Percentiles rank a stretch among this genome's conserved stretches.
Evolutionary conservation across 2,888 invertebrate species (phyloP).

Genomic region (Cantharis lateralis): DNA sequence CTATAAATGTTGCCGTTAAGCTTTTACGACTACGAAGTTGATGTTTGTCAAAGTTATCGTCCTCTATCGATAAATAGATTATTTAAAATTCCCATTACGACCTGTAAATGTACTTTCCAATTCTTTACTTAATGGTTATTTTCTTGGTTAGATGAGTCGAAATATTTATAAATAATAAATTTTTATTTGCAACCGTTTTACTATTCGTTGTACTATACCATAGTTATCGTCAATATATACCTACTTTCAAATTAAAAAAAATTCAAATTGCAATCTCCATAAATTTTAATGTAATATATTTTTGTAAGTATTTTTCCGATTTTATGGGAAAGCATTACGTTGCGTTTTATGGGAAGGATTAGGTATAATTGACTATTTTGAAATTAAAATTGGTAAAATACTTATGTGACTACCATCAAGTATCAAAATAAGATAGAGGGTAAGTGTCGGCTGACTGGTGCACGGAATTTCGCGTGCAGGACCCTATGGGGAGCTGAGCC

Average conservation of each 20-base stretch:
- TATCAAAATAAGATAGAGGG: conserved; percentile 22
- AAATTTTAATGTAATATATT: neutral
- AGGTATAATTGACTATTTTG: neutral
- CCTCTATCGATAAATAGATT: conserved; percentile 34
- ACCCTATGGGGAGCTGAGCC: conserved; percentile 35
- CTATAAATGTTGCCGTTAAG: conserved; percentile 30
- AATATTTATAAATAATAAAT: conserved; percentile 41
- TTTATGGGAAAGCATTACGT: neutral
- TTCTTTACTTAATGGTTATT: conserved; percentile 42
- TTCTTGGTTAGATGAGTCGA: conserved; percentile 38
- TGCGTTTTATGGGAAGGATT: neutral
- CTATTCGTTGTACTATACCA: neutral
- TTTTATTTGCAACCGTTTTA: conserved; percentile 27
- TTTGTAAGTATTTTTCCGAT: neutral
- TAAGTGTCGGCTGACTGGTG: conserved; percentile 30
- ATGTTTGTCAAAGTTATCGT: conserved; percentile 34
- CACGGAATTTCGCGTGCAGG: conserved; percentile 38
- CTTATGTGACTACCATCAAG: conserved; percentile 18
- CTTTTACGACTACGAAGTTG: conserved; percentile 24
- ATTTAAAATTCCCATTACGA: conserved; percentile 42
- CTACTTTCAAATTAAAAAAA: neutral
- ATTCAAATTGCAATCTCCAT: neutral
- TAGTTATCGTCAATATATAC: neutral
- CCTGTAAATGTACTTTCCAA: conserved; percentile 46
- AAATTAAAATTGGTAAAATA: conserved; percentile 5